Evolutionary conservation across 2,797 vertebrate genomes (phyloP), one percentile per base, ranked within the genome.

Genomic region (Crenichthys baileyi): DNA sequence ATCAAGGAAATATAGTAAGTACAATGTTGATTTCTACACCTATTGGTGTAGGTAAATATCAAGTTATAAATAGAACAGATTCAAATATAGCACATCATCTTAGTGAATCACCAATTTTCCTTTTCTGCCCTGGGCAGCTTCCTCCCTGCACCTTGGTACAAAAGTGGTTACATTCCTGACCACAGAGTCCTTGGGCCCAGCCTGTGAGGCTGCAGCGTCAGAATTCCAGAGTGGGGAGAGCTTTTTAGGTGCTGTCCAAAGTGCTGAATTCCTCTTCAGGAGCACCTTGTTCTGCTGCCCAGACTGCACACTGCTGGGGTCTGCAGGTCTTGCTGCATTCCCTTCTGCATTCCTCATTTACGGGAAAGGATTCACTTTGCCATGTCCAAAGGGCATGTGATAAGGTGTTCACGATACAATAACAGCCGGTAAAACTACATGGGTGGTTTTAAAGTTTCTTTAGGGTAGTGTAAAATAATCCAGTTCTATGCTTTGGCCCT

Each of bases 241-340:
- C 90, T 89, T 89, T 90, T 83, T 90, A 95, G 96, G 95, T 96
- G 96, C 94, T 96, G 96, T 96, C 96, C 96, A 96, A 95, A 94
- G 96, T 96, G 96, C 96, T 96, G 96, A 96, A 96, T 93, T 95
- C 94, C 93, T 94, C 89, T 79, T 85, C 87, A 85, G 88, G 87
- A 94, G 94, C 95, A 96, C 96, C 95, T 96, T 96, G 93, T 89
- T 84, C 84, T 89, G 89, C 89, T 91, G 91, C 93, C 94, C 95
- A 91, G 91, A 87, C 80, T 88, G 87, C 79, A 83, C 88, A 84
- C 78, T 85, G 84, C 89, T 82, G 90, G 84, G 90, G 89, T 91
- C 90, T 94, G 86, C 84, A 90, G 90, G 90, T 91, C 89, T 85
- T n/a, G 1, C 79, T 80, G 78, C 76, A 65, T 36, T 36, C 36